Conservation (phyloP, 2,797 vertebrate genomes). For the Sorex maritimensis region DNA sequence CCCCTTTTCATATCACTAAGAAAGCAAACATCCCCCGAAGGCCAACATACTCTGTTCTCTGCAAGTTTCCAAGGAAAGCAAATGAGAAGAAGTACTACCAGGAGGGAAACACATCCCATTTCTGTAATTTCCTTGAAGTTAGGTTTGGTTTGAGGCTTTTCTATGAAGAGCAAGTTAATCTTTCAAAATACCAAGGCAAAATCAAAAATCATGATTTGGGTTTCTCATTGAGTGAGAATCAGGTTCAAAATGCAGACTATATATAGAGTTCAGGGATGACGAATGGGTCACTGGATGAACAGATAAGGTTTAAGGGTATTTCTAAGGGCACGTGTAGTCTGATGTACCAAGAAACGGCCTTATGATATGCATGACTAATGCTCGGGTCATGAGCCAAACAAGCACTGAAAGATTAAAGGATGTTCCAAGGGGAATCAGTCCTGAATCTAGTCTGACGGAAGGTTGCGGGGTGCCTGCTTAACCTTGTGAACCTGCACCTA, state of each 20-base stretch:
- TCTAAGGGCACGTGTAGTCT: conserved; percentile 10
- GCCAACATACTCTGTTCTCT: conserved; percentile 47
- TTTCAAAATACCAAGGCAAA: not conserved
- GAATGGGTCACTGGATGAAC: conserved; percentile 18
- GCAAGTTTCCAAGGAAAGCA: conserved; percentile 39
- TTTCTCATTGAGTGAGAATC: not conserved
- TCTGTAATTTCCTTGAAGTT: not conserved
- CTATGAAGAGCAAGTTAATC: not conserved
- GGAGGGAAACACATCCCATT: not conserved
- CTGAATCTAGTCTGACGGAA: not conserved
- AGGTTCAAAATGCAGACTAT: not conserved
- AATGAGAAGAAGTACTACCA: conserved; percentile 10
- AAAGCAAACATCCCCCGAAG: conserved; percentile 45
- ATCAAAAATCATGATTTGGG: conserved; percentile 27
- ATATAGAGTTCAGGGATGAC: not conserved
- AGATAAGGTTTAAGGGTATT: conserved; percentile 19
- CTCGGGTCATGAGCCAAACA: not conserved
- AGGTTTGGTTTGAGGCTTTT: not conserved
- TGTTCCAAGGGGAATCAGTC: conserved; percentile 55
- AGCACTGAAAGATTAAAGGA: conserved; percentile 39
- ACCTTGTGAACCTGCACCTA: not conserved
- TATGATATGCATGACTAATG: conserved; percentile 50
- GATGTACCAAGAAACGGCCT: conserved; percentile 53
- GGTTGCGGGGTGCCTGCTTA: not conserved
- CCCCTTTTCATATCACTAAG: conserved; percentile 62